Evolutionary conservation across 2,888 invertebrate genomes (phyloP).

Genomic region (Agrenia bidenticulata): DNA sequence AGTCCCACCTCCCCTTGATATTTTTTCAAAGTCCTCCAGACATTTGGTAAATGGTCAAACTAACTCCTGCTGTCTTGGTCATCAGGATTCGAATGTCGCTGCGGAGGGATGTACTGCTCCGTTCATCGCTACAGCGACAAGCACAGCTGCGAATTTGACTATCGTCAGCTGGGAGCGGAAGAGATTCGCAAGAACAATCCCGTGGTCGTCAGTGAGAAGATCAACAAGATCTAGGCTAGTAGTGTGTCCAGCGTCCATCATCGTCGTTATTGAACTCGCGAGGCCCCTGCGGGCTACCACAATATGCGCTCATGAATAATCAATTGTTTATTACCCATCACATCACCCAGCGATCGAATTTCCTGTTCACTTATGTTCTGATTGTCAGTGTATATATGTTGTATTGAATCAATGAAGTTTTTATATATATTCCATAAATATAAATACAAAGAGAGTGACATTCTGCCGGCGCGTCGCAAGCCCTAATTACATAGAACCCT

Average conservation of each 20-base stretch:
- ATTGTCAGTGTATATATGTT: constrained; percentile 3
- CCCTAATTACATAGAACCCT: constrained; percentile 5
- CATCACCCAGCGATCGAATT: not conserved
- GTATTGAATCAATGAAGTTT: constrained; percentile 7
- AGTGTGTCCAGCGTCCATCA: not conserved
- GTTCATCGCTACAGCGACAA: constrained; percentile 99
- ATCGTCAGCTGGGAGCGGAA: constrained; percentile 96
- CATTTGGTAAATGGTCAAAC: too few species aligned
- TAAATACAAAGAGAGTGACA: constrained; percentile 15
- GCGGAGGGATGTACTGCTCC: constrained; percentile 96
- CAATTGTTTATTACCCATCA: not conserved
- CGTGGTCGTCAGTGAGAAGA: constrained; percentile 97
- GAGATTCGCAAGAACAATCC: constrained; percentile 99
- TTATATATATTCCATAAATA: not conserved
- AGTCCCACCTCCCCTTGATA: too few species aligned
- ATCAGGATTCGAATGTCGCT: constrained; percentile 97
- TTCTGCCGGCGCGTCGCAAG: constrained; percentile 13
- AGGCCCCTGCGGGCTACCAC: not conserved
- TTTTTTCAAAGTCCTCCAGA: too few species aligned
- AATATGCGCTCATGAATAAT: not conserved
- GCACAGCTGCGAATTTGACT: constrained; percentile 98
- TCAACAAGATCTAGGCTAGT: constrained; percentile 88
- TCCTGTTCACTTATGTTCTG: constrained; percentile 2
- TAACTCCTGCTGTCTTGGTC: constrained; percentile 52
- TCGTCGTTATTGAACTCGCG: too few species aligned